Evolutionary conservation across 2,113 vertebrate species (phyloP).

Genomic region (Girardinichthys multiradiatus): DNA sequence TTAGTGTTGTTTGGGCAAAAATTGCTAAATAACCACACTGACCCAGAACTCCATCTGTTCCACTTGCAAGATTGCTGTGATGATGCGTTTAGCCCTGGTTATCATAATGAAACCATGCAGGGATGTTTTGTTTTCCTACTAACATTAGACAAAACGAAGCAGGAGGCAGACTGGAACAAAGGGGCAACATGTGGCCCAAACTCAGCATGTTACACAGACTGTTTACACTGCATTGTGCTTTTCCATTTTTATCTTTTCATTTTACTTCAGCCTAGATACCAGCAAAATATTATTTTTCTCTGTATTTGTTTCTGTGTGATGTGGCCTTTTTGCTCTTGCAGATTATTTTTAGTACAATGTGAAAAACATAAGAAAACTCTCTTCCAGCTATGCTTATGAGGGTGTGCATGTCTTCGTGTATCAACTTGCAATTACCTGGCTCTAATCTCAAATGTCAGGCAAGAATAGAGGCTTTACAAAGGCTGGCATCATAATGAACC

Average conservation of each 20-base stretch:
- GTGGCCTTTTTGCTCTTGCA: constrained; percentile 33
- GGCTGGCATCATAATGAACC: constrained; percentile 43
- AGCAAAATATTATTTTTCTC: constrained; percentile 5
- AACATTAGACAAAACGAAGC: background rate
- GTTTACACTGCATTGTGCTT: background rate
- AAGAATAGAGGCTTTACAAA: constrained; percentile 34
- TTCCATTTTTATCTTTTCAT: constrained; percentile 7
- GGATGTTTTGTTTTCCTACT: background rate
- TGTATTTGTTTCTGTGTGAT: constrained; percentile 4
- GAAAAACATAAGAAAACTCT: constrained; percentile 32
- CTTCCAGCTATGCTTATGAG: background rate
- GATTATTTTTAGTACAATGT: constrained; percentile 21
- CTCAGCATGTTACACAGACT: too few relatives aligned
- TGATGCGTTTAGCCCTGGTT: too few relatives aligned
- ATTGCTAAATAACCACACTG: background rate
- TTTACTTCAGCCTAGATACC: constrained; percentile 6
- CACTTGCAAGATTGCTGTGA: background rate
- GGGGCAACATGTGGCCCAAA: too few relatives aligned
- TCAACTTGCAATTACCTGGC: constrained; percentile 55
- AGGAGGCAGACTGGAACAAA: background rate
- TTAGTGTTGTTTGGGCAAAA: background rate
- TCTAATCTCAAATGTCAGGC: constrained; percentile 61
- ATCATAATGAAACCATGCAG: background rate
- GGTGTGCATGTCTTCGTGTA: constrained; percentile 10
- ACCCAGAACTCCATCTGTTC: background rate